Evolutionary conservation across 2,888 invertebrate genomes (phyloP).

Genomic region (Polyommatus iphigenia): DNA sequence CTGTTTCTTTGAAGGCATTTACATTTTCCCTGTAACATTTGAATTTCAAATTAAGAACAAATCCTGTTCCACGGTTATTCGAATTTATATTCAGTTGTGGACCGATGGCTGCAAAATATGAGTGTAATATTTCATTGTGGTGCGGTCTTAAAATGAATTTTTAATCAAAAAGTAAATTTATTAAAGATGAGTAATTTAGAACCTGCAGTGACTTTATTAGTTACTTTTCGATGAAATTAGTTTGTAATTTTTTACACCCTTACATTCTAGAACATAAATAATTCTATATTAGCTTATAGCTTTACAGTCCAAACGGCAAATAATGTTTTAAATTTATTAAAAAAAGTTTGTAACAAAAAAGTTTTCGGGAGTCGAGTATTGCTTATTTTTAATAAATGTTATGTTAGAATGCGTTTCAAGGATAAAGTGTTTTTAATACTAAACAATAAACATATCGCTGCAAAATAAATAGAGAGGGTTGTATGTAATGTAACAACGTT

Average conservation of each 20-base stretch:
- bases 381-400: no score
- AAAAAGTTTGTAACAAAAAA: no score
- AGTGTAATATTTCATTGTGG: constrained; percentile 64
- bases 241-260: not conserved
- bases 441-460: no score
- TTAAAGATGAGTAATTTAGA: constrained; percentile 7
- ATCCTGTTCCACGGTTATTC: constrained; percentile 43
- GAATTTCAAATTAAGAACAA: constrained; percentile 46
- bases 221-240: not conserved
- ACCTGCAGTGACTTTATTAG: not conserved
- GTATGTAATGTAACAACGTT: not conserved
- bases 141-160: not conserved
- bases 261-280: no score
- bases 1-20: constrained; percentile 28
- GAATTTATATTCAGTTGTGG: constrained; percentile 60
- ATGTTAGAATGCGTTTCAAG: no score
- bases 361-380: no score
- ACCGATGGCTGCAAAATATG: constrained; percentile 69
- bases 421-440: no score
- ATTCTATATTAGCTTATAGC: no score
- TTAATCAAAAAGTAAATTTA: constrained; percentile 21
- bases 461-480: no score
- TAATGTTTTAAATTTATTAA: no score
- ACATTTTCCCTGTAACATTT: constrained; percentile 38
- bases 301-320: no score